phyloP scores from a whole-genome alignment of 92 coral and sea anemone species.

The Parazoanthus swiftii region DNA sequence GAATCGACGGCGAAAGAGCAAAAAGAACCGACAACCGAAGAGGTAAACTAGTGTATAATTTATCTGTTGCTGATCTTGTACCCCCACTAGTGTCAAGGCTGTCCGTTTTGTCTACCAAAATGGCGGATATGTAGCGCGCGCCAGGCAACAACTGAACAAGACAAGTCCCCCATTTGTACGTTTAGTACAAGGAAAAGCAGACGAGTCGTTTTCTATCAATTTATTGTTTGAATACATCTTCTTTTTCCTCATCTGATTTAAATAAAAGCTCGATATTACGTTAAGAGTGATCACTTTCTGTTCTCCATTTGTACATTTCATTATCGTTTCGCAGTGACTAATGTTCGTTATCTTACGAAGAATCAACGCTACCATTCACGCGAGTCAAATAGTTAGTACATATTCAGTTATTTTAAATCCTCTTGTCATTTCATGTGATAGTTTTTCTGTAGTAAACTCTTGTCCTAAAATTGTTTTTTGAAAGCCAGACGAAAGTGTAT shows the following conservation, averaged over 20 bases:
- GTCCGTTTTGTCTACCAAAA: conserved; percentile 19
- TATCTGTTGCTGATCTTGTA: conserved; percentile 19
- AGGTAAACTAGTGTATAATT: conserved; percentile 58
- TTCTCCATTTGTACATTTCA: not conserved
- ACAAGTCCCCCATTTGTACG: not conserved
- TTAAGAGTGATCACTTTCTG: not conserved
- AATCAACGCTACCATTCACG: not conserved
- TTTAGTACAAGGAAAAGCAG: conserved; percentile 27
- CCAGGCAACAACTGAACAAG: not conserved
- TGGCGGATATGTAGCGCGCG: conserved; percentile 45
- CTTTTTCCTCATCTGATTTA: not conserved
- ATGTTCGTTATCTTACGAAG: not conserved
- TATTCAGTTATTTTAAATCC: not conserved
- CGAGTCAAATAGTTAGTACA: not conserved
- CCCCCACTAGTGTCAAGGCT: not conserved
- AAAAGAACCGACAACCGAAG: conserved; percentile 78
- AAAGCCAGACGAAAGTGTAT: not conserved
- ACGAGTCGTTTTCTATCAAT: not conserved
- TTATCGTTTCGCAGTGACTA: not conserved
- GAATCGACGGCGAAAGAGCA: conserved; percentile 85
- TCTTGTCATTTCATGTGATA: not conserved
- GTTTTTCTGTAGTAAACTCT: too few relatives aligned
- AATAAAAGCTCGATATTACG: not conserved
- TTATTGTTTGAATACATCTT: not conserved
- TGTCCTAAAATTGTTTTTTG: not conserved